Evolutionary conservation across 2,113 vertebrate genomes (phyloP), one percentile per base, ranked within the genome.

Genomic region (Terrapene triunguis): DNA sequence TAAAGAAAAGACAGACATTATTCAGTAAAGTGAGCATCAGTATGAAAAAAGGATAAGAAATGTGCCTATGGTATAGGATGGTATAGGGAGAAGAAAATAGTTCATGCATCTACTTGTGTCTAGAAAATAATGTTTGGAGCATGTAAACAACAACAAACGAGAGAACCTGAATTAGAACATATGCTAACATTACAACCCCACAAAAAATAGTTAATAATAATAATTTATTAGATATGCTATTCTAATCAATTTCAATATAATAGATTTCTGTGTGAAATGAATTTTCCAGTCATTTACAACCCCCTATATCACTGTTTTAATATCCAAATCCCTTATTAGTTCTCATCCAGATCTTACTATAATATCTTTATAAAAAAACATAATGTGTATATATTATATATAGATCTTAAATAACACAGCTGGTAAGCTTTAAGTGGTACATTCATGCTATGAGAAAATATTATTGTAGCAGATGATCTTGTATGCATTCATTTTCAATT

Each of bases 81-180:
- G 83, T 12, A 53, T 53, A 7, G 59, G 62, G 25, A 24, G 42
- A 38, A 94, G 89, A 47, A 89, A 86, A 82, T 6, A 83, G n/a
- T 69, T 87, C 93, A 90, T 94, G 27, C 35, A 80, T 80, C 21
- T 62, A 85, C 59, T 32, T 62, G 29, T 87, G 93, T 50, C 54
- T 55, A 88, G 78, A 80, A 8, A 82, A 95, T 93, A 94, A 69
- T 81, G 91, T 72, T n/a, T 84, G n/a, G 72, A 88, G 50, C 27
- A 94, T 6, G 25, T 86, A 92, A 92, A 89, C 25, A 87, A 83
- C 48, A 92, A 74, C 50, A 96, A 84, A 62, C 65, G 87, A 84
- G 21, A 89, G 69, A 25, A 88, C 85, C 3, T 93, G 85, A 94
- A 93, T 89, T n/a, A 95, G 35, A 94, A 80, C 21, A 84, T 53